Base-by-base conservation (phyloP, 2,113 vertebrate genomes). In the Proteles cristata region DNA sequence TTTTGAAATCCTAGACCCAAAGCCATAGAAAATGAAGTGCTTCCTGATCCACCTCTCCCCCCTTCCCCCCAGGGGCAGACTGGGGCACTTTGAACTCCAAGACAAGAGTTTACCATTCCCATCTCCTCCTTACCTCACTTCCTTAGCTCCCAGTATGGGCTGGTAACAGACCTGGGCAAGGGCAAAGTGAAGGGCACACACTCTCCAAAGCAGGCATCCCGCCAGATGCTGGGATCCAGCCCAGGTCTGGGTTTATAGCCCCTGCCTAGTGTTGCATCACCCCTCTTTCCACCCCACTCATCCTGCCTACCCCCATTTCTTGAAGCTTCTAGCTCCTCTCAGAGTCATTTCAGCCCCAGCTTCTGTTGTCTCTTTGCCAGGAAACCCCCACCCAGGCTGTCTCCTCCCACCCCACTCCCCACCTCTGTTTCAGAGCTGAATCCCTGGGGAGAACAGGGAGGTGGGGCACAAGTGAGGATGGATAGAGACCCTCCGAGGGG, bases 161-260 rank as follows among this genome's bases (percentile, higher is more conserved):
- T 80, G 31, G 58, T 76, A 71, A 85, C 65, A 90, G 96, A 94
- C 74, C 79, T 81, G 33, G 91, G 66, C 87, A 93, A 97, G 92
- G 96, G 53, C 84, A 88, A 69, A 68, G 23, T 74, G 92, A 97
- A 97, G 88, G 95, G 50, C 96, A 93, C 19, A 12, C 50, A 66
- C 76, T 77, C 73, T 96, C n/a, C 74, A 77, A 77, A 94, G 76
- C 90, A 68, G 71, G 48, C 66, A 77, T 50, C 77, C 55, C 21
- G n/a, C 65, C 90, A 66, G 88, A 66, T 80, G 82, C 93, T 63
- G 73, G 82, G 88, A 86, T 43, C 74, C 48, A 90, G 83, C 31
- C 93, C 45, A 53, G 53, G 33, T 63, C 87, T 81, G 45, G 71
- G 87, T 65, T 73, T 90, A 39, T 1, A 91, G 77, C 48, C 83